phyloP scores from a whole-genome alignment of 2,888 invertebrate genomes.

The Lasioglossum lativentre region DNA sequence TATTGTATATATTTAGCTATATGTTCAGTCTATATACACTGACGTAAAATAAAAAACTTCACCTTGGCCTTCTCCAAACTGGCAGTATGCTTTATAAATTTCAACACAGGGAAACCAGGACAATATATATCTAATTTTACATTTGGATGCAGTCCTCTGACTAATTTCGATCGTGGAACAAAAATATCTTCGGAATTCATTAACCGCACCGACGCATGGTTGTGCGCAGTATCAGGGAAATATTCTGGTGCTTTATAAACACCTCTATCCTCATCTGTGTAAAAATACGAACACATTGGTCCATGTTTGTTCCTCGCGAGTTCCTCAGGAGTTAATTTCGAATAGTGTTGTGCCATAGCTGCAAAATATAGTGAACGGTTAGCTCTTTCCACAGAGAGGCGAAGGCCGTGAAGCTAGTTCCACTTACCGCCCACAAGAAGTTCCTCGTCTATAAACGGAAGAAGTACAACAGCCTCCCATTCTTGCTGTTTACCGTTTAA shows the following conservation, averaged over 20 bases:
- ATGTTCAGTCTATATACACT: not conserved
- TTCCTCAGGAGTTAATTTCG: slow-evolving; percentile 89
- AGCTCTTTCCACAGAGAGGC: not conserved
- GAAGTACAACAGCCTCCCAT: slow-evolving; percentile 98
- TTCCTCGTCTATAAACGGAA: slow-evolving; percentile 96
- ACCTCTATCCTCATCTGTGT: slow-evolving; percentile 87
- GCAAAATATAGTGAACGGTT: not conserved
- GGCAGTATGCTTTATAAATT: slow-evolving; percentile 92
- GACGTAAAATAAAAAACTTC: slow-evolving; percentile 32
- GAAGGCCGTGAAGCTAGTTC: not conserved
- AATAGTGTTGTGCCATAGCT: slow-evolving; percentile 91
- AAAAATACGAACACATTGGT: slow-evolving; percentile 93
- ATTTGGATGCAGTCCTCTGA: slow-evolving; percentile 90
- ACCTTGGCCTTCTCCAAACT: slow-evolving; percentile 82
- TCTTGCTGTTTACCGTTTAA: slow-evolving; percentile 98
- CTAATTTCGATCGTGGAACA: slow-evolving; percentile 86
- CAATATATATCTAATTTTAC: slow-evolving; percentile 90
- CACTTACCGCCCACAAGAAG: slow-evolving; percentile 75
- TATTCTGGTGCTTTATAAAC: slow-evolving; percentile 87
- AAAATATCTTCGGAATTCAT: slow-evolving; percentile 87
- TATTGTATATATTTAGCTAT: not conserved
- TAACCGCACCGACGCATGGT: slow-evolving; percentile 86
- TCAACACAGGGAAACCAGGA: slow-evolving; percentile 97
- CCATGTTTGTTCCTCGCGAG: slow-evolving; percentile 92
- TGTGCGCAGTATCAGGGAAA: slow-evolving; percentile 86